phyloP scores from a whole-genome alignment of 2,797 vertebrate species.

The Champsocephalus esox region DNA sequence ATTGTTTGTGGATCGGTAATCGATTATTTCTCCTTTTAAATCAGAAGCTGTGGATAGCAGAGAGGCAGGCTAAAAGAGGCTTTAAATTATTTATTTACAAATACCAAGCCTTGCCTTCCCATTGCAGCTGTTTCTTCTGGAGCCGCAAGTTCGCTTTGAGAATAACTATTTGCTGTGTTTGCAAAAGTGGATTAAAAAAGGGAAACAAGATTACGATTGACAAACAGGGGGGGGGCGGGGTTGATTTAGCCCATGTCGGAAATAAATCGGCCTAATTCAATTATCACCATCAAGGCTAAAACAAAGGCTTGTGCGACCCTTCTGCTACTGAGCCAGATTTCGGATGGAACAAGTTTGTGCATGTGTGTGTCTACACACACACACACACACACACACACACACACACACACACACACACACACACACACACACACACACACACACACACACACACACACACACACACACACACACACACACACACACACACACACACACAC shows the following conservation, averaged over 20 bases:
- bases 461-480: too few species aligned
- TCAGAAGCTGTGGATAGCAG: conserved; percentile 73
- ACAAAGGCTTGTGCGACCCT: not conserved
- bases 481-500: too few species aligned
- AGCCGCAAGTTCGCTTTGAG: conserved; percentile 56
- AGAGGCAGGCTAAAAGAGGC: conserved; percentile 76
- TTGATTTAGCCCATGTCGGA: not conserved
- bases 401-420: too few species aligned
- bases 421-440: too few species aligned
- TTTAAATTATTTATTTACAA: conserved; percentile 85
- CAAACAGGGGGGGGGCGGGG: accelerated
- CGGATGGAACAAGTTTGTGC: conserved; percentile 11
- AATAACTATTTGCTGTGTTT: conserved; percentile 55
- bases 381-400: too few species aligned
- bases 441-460: too few species aligned
- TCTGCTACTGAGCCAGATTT: not conserved
- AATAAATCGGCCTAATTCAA: not conserved
- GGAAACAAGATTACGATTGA: not conserved
- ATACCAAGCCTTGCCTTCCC: conserved; percentile 73
- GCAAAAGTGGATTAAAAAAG: conserved; percentile 33
- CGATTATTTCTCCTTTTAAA: conserved; percentile 60
- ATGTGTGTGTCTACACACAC: not conserved
- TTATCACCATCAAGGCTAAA: not conserved
- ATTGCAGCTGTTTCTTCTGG: conserved; percentile 76
- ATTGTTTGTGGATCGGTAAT: conserved; percentile 8